Evolutionary conservation across 2,113 vertebrate species (phyloP).

Genomic region (Rhinolophus ferrumequinum): DNA sequence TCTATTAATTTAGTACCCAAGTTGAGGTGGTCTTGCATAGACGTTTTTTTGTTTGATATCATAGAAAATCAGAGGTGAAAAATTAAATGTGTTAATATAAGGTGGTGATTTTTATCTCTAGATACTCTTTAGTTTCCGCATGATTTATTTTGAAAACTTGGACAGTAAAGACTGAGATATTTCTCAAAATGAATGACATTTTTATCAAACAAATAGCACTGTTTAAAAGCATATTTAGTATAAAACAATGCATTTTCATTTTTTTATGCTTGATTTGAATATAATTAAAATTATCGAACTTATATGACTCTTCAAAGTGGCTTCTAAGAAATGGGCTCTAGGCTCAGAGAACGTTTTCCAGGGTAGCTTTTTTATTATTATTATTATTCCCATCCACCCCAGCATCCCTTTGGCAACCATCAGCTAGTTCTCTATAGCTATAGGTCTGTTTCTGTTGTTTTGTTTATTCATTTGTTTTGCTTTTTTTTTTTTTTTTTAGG

Average conservation of each 20-base stretch:
- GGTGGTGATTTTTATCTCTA: not conserved
- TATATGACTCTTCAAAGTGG: not conserved
- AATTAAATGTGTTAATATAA: not conserved
- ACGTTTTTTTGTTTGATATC: not conserved
- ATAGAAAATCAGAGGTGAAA: not conserved
- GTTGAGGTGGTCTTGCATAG: not conserved
- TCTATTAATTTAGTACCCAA: not conserved
- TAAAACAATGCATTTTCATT: not conserved
- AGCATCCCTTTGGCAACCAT: not conserved
- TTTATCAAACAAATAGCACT: not conserved
- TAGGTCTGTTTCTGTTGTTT: not conserved
- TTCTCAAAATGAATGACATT: not conserved
- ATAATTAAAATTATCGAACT: not conserved
- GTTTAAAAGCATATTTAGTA: not conserved
- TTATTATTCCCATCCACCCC: not conserved
- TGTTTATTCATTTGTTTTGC: not conserved
- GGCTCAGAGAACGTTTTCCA: not conserved
- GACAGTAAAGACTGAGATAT: not conserved
- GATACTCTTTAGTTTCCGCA: not conserved
- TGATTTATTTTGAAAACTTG: not conserved
- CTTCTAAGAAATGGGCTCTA: not conserved
- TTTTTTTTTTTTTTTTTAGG: not conserved
- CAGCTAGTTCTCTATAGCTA: not conserved
- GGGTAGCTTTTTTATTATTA: not conserved
- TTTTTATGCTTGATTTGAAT: not conserved